Evolutionary conservation across 2,888 invertebrate species (phyloP).

Genomic region (Andrena bucephala): DNA sequence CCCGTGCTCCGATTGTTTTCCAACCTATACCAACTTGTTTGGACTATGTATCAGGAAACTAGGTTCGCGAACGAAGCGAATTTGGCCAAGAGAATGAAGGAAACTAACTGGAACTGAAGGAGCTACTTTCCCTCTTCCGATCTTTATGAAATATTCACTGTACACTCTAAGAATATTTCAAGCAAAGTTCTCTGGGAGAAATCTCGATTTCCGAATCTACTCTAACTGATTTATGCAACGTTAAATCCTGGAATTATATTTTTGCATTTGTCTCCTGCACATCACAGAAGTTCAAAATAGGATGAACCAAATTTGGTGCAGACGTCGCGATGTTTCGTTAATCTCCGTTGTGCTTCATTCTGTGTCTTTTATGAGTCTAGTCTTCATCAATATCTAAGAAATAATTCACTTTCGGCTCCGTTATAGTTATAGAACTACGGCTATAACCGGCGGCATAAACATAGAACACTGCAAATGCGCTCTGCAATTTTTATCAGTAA

Average conservation of each 20-base stretch:
- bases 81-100: not conserved
- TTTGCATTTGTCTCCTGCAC: too few species aligned
- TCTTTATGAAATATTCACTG: not conserved
- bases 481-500: too few species aligned
- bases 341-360: too few species aligned
- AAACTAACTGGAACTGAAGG: not conserved
- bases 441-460: too few species aligned
- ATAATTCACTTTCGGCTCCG: too few species aligned
- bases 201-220: not conserved
- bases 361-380: too few species aligned
- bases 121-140: not conserved
- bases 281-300: not conserved
- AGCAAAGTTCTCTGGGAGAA: not conserved
- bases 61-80: not conserved
- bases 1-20: slow-evolving; percentile 40
- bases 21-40: slow-evolving; percentile 21
- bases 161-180: not conserved
- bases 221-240: not conserved
- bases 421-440: too few species aligned
- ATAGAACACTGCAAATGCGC: too few species aligned
- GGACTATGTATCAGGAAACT: not conserved
- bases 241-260: not conserved
- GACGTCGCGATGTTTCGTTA: too few species aligned
- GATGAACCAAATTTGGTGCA: too few species aligned
- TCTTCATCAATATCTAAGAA: too few species aligned